Evolutionary conservation across 2,888 invertebrate species (phyloP).

Genomic region (Diadegma fenestrale): DNA sequence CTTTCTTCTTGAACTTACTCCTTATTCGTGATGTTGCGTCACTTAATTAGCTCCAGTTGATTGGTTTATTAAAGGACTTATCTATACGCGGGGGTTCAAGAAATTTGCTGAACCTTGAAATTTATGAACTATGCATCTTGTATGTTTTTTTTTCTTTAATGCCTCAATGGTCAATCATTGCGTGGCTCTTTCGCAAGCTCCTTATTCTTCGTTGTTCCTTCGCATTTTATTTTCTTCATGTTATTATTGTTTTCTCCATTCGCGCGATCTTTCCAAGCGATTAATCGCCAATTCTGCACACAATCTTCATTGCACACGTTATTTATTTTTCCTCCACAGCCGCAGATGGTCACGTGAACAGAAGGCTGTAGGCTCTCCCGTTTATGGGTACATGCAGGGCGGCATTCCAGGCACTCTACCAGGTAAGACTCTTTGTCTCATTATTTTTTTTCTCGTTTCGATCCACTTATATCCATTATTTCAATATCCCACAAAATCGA

Average conservation of each 20-base stretch:
- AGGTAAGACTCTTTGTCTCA: constrained; percentile 69
- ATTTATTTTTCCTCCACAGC: constrained; percentile 84
- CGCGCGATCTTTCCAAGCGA: background rate
- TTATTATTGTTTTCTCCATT: background rate
- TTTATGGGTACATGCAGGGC: constrained; percentile 93
- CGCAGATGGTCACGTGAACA: constrained; percentile 96
- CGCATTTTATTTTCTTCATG: background rate
- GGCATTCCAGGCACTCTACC: constrained; percentile 84
- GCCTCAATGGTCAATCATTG: background rate
- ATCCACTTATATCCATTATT: background rate
- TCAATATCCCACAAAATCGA: background rate
- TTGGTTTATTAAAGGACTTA: background rate
- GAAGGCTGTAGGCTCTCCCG: constrained; percentile 92
- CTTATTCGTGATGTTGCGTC: background rate
- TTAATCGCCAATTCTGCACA: constrained; percentile 40
- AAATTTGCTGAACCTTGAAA: too few species aligned
- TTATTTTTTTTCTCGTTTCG: background rate
- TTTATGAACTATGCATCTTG: too few species aligned
- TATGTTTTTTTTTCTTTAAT: background rate
- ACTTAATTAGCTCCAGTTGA: background rate
- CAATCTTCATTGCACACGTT: constrained; percentile 68
- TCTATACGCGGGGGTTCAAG: too few species aligned
- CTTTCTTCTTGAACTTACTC: background rate
- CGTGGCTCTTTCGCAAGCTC: background rate
- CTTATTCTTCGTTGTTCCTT: background rate